These are phyloP conservation scores for Probosciger aterrimus DNA, from an alignment of 2,113 vertebrate species.

Conservation along the genomic window DNA sequence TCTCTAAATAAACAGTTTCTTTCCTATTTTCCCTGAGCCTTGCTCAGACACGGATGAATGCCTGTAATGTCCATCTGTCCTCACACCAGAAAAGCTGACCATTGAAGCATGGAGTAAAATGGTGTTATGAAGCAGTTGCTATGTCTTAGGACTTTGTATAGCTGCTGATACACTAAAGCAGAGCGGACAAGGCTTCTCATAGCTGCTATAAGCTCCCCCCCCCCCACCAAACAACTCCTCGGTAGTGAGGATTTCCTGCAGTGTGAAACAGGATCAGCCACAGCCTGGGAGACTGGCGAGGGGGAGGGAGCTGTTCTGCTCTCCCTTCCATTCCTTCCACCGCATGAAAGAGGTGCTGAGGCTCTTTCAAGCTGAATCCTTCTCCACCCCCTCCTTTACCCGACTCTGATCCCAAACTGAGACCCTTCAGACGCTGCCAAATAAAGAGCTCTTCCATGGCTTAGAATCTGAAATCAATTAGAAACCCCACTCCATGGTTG, in stretches of 20 bases:
- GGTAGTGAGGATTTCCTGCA: not conserved
- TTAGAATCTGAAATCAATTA: not conserved
- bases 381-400: not conserved
- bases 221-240: not conserved
- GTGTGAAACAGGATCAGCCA: slow-evolving; percentile 13
- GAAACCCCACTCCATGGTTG: not conserved
- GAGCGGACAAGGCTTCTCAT: not conserved
- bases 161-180: not conserved
- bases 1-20: not conserved
- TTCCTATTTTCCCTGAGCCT: not conserved
- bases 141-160: not conserved
- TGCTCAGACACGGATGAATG: not conserved
- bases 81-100: not conserved
- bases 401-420: not conserved
- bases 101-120: accelerated
- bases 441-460: slow-evolving; percentile 2
- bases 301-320: not conserved
- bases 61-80: not conserved
- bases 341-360: not conserved
- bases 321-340: not conserved
- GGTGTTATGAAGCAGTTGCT: not conserved
- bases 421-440: slow-evolving; percentile 9
- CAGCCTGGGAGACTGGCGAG: not conserved
- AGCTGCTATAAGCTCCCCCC: not conserved
- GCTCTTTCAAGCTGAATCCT: slow-evolving; percentile 13